These are phyloP conservation scores for Dryomyza anilis DNA, from an alignment of 2,888 invertebrate genomes.

Conservation along the genomic window DNA sequence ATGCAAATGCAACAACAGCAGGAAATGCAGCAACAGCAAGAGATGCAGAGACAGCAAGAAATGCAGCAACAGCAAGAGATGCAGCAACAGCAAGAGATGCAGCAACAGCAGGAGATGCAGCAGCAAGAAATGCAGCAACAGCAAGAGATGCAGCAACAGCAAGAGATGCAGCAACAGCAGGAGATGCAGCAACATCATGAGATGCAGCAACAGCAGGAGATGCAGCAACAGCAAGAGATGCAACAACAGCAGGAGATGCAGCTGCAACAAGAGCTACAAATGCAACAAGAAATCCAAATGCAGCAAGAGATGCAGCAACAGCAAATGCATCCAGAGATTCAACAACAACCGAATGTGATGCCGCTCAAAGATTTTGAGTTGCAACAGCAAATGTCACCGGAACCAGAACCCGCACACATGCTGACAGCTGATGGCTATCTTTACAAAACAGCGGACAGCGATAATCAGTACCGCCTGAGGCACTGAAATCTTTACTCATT, in stretches of 20 bases:
- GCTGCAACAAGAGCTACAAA: conserved; percentile 37
- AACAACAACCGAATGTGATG: conserved; percentile 23
- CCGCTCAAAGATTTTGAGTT: conserved; percentile 35
- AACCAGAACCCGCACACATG: conserved; percentile 44
- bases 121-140: conserved; percentile 38
- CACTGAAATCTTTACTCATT: conserved; percentile 37
- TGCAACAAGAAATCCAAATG: background rate
- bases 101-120: conserved; percentile 26
- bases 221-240: conserved; percentile 19
- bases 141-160: conserved; percentile 1
- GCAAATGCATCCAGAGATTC: conserved; percentile 22
- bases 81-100: conserved; percentile 33
- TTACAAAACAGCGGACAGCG: conserved; percentile 40
- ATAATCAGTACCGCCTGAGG: conserved; percentile 40
- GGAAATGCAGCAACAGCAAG: conserved; percentile 1
- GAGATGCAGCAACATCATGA: conserved; percentile 33
- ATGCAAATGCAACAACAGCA: conserved; percentile 35
- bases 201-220: conserved; percentile 43
- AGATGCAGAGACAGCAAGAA: conserved; percentile 34
- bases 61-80: conserved; percentile 17
- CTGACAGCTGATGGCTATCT: conserved; percentile 47
- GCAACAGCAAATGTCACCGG: conserved; percentile 22
- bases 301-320: conserved; percentile 38
- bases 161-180: conserved; percentile 19
- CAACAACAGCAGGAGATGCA: conserved; percentile 31